Evolutionary conservation across 2,113 vertebrate species (phyloP), one percentile per base, ranked within the genome.

Genomic region (Oostethus manadensis): DNA sequence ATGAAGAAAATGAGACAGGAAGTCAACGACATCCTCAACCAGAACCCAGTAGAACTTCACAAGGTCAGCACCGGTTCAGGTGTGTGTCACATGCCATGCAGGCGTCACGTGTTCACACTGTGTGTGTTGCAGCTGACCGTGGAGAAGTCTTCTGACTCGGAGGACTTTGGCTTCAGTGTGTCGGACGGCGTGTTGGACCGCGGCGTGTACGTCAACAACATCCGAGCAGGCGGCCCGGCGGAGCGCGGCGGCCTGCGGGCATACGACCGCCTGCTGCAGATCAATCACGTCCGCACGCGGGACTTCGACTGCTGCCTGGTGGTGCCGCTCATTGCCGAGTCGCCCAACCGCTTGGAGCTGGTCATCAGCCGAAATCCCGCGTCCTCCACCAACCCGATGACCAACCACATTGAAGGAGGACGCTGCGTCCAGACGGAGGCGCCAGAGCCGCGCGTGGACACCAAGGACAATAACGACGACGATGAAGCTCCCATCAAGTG

Each of bases 291-390:
- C 15, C 92, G 96, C 64, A 98, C 97, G n/a, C 90, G 97, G 74
- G 95, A 99, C 90, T 97, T 98, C 46, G 97, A 99, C 88, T 99
- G 96, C 90, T 98, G 96, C 67, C 91, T 99, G 2, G 95, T 97
- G 0, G 95, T 99, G 62, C 97, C 97, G 42, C 93, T 99, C 57
- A 98, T 99, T 6, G 93, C 97, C 0, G 97, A 98, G 74, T 98
- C 96, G 10, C 93, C 93, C n/a, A 96, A 97, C 73, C 95, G 91
- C 68, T 88, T 99, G 81, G 96, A 99, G 70, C 90, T 99, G 54
- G 97, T 98, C 47, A 97, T 98, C 38, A 99, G 97, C 68, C 90
- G 97, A 74, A 97, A 94, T 75, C 95, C 94, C 0, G 75, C 93
- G 74, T 91, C 92, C 2, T 81, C 91, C 0, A 77, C 90, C 40